These are phyloP conservation scores for Nomada lathburiana DNA, from an alignment of 2,888 invertebrate species.

Conservation along the genomic window DNA sequence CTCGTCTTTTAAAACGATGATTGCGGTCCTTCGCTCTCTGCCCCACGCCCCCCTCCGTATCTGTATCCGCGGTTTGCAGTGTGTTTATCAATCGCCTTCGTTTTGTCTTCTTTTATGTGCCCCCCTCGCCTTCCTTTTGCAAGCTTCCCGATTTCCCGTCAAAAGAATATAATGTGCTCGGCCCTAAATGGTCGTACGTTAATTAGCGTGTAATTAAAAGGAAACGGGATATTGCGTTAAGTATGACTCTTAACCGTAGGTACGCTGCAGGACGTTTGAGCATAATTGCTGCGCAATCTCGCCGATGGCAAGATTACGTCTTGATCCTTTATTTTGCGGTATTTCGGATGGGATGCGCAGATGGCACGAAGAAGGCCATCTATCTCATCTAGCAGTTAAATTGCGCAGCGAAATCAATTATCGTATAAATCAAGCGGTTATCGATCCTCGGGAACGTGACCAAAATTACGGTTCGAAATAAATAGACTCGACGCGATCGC, in stretches of 20 bases:
- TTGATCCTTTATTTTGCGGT: background rate
- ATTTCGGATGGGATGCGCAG: background rate
- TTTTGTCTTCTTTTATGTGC: background rate
- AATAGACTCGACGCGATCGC: slow-evolving; percentile 13
- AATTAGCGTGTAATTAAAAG: slow-evolving; percentile 58
- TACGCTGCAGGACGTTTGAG: background rate
- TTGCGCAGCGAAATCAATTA: slow-evolving; percentile 6
- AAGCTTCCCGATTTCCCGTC: slow-evolving; percentile 38
- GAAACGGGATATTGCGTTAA: slow-evolving; percentile 1
- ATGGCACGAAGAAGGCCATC: background rate
- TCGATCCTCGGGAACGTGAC: background rate
- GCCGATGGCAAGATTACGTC: slow-evolving; percentile 10
- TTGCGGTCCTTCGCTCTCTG: slow-evolving; percentile 52
- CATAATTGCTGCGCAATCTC: background rate
- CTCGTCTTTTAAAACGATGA: slow-evolving; percentile 70
- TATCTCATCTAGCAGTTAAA: background rate
- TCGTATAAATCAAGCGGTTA: slow-evolving; percentile 3
- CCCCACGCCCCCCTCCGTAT: slow-evolving; percentile 16
- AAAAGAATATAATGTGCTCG: background rate
- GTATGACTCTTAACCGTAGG: slow-evolving; percentile 19
- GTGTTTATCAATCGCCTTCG: slow-evolving; percentile 50
- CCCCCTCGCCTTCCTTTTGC: background rate
- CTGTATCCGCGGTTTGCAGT: slow-evolving; percentile 25
- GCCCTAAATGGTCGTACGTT: slow-evolving; percentile 54
- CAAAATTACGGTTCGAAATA: slow-evolving; percentile 18